Evolutionary conservation across 1,140 invertebrate species (phyloP), one percentile per base, ranked within the genome.

Genomic region (Rhagoletis pomonella): DNA sequence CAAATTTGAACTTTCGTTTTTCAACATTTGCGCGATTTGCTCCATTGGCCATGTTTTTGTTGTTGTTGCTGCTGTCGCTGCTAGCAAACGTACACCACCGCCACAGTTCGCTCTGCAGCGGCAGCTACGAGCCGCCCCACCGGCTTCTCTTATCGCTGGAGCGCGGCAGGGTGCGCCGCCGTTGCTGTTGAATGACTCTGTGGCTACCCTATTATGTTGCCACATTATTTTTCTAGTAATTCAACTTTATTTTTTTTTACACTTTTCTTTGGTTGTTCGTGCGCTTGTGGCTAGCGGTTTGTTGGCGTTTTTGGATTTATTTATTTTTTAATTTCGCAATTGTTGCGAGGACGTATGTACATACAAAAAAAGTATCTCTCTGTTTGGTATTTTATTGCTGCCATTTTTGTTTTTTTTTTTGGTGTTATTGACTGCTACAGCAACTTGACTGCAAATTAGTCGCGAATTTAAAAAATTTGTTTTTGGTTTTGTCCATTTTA

Each of bases 1-100:
- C 73, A 81, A 81, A 81, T 81, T 81, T 85, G 84, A 85, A 62
- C 58, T 59, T 62, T 85, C 84, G 59, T 85, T 85, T 85, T 85
- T 62, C 84, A 85, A 50, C 47, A 29, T 50, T 81, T 12, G 81
- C 7, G 10, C 12, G 19, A 67, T 67, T 42, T 85, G 50, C 29
- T 85, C 50, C 10, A 2, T 29, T 29, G 29, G 29, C 29, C 29
- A 55, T 5, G 47, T 19, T 85, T 50, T 59, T 85, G 12, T 84
- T 84, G 55, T 2, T 19, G 77, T 84, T 84, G 77, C 12, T 9
- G 47, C 50, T 50, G 81, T 85, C 44, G 29, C 14, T 6, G 81
- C 50, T 47, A 55, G 10, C 50, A 55, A 55, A 55, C 5, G 50
- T 55, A 10, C 50, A 7, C 50, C 17, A 29, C 14, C 73, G 55